Percentiles rank a stretch among this genome's conserved stretches.
These are phyloP conservation scores for Percina caprodes DNA, from an alignment of 2,113 vertebrate species.

Conservation along the genomic window DNA sequence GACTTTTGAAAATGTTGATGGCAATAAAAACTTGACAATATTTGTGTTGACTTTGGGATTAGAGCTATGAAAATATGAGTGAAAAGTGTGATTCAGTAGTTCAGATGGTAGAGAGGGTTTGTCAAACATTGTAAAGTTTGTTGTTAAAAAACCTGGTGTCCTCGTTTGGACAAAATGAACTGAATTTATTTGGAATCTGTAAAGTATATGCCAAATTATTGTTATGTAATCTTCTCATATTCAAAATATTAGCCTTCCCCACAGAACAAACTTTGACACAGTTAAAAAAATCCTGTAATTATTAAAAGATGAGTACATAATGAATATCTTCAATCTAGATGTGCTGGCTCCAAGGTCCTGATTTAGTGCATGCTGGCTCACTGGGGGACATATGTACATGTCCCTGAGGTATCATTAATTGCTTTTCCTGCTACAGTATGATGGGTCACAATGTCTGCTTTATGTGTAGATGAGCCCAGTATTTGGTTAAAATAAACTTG, in stretches of 20 bases:
- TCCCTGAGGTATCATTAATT: background rate
- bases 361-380: background rate
- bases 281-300: background rate
- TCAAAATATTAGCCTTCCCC: background rate
- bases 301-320: background rate
- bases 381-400: background rate
- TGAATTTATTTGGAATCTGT: too few relatives aligned
- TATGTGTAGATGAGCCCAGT: background rate
- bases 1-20: conserved; percentile 61
- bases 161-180: background rate
- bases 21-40: conserved; percentile 66
- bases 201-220: background rate
- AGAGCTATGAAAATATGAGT: background rate
- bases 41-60: conserved; percentile 15
- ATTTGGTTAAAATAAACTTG: background rate
- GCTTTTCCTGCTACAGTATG: background rate
- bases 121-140: background rate
- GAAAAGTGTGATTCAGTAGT: background rate
- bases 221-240: too few relatives aligned
- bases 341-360: background rate
- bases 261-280: background rate
- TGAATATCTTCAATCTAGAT: background rate
- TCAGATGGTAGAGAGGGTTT: background rate
- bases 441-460: background rate
- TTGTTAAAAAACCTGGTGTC: background rate